These are phyloP conservation scores for Latrodectus hesperus DNA, from an alignment of 2,888 invertebrate species.

Conservation along the genomic window DNA sequence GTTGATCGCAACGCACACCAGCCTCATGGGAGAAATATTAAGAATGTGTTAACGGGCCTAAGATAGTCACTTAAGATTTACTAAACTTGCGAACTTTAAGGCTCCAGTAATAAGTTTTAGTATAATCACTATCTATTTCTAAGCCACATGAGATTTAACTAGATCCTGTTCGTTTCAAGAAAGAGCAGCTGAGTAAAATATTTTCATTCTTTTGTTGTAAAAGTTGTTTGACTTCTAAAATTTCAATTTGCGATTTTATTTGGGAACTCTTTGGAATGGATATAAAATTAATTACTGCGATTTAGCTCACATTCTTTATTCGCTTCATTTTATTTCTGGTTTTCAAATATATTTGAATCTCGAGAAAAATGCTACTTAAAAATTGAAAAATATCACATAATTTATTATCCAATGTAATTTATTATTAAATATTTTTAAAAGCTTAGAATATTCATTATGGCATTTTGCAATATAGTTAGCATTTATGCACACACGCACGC, in stretches of 20 bases:
- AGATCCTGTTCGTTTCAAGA: neutral
- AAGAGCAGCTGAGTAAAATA: neutral
- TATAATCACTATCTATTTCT: neutral
- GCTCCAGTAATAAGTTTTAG: constrained; percentile 3
- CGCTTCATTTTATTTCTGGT: no score
- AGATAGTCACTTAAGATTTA: constrained; percentile 32
- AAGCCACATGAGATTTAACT: neutral
- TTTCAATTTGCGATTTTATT: neutral
- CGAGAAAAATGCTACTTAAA: no score
- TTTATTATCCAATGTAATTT: no score
- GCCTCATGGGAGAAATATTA: constrained; percentile 33
- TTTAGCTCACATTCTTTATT: no score
- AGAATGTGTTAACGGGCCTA: constrained; percentile 15
- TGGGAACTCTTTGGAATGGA: neutral
- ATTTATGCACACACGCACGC: no score
- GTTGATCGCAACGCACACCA: constrained; percentile 30
- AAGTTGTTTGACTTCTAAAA: neutral
- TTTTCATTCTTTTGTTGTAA: neutral
- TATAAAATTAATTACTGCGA: no score
- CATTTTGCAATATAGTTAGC: no score
- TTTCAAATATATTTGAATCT: no score
- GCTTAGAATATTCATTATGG: no score
- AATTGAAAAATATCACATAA: no score
- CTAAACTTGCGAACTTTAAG: constrained; percentile 4
- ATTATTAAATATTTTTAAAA: no score